A percentile compares a stretch with the other conserved stretches of the same genome.
These are phyloP conservation scores for Camponotus pennsylvanicus DNA, from an alignment of 1,140 invertebrate species.

Conservation along the genomic window DNA sequence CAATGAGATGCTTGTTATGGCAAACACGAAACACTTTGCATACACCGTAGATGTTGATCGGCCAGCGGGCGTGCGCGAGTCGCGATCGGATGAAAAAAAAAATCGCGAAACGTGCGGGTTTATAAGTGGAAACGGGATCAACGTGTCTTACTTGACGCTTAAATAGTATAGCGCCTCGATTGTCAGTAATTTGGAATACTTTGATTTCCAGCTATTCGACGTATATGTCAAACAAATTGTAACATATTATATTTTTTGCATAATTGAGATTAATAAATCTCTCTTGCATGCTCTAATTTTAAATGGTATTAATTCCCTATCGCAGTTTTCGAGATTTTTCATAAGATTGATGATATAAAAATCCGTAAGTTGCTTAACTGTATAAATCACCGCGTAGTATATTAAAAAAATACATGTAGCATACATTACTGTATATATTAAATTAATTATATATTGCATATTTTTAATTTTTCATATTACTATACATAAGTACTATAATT, in stretches of 20 bases:
- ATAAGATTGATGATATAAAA: not conserved
- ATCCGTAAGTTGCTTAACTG: not conserved
- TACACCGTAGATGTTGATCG: conserved; percentile 83
- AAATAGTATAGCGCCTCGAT: conserved; percentile 17
- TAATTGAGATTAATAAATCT: not conserved
- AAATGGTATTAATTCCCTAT: not conserved
- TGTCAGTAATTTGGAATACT: not conserved
- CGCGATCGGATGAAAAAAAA: conserved; percentile 52
- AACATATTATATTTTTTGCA: not conserved
- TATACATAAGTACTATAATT: not conserved
- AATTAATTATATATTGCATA: not conserved
- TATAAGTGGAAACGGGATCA: conserved; percentile 61
- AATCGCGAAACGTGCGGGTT: conserved; percentile 62
- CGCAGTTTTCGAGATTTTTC: too few relatives aligned
- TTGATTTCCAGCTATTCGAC: not conserved
- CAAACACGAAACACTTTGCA: conserved; percentile 85
- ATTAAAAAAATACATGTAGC: not conserved
- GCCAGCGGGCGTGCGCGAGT: conserved; percentile 68
- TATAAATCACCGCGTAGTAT: not conserved
- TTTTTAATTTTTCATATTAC: not conserved
- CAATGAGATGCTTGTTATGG: conserved; percentile 86
- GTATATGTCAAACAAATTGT: not conserved
- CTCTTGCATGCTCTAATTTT: not conserved
- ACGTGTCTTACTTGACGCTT: conserved; percentile 25
- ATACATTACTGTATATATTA: not conserved